Conservation (phyloP, 2,888 invertebrate genomes). For the Periphyllus acericola region DNA sequence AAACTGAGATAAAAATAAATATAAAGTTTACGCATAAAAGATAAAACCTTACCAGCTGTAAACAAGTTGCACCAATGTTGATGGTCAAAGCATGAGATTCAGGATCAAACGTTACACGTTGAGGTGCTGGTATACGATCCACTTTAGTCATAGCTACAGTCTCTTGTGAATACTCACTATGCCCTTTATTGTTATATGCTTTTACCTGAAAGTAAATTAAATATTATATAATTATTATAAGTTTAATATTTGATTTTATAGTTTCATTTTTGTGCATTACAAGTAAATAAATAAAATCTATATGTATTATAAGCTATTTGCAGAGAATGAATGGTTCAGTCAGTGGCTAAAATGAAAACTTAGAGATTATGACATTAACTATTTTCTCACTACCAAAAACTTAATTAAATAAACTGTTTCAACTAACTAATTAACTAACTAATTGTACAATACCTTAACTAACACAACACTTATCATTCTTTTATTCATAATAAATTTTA, state of each 20-base stretch:
- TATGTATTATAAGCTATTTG: too few relatives aligned
- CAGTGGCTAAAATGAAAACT: too few relatives aligned
- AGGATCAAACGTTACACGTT: slow-evolving; percentile 85
- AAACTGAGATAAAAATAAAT: background rate
- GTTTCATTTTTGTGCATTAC: too few relatives aligned
- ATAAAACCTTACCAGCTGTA: slow-evolving; percentile 73
- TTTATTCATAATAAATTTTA: too few relatives aligned
- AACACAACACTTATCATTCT: too few relatives aligned
- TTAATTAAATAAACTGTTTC: too few relatives aligned
- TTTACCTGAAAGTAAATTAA: slow-evolving; percentile 73
- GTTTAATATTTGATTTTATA: background rate
- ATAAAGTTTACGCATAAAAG: background rate
- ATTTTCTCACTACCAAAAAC: too few relatives aligned
- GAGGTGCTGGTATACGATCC: slow-evolving; percentile 82
- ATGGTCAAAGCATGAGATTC: slow-evolving; percentile 80
- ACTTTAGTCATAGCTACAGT: slow-evolving; percentile 84
- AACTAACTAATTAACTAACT: too few relatives aligned
- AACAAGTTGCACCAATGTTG: slow-evolving; percentile 81
- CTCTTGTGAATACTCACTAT: slow-evolving; percentile 88
- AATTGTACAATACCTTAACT: too few relatives aligned
- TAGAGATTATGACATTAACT: too few relatives aligned
- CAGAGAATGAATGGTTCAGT: too few relatives aligned
- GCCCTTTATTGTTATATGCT: slow-evolving; percentile 87
- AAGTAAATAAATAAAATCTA: too few relatives aligned
- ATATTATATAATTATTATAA: background rate